Percentiles rank a stretch among this genome's conserved stretches.
phyloP scores from a whole-genome alignment of 2,797 vertebrate genomes.

The Anguilla marmorata region DNA sequence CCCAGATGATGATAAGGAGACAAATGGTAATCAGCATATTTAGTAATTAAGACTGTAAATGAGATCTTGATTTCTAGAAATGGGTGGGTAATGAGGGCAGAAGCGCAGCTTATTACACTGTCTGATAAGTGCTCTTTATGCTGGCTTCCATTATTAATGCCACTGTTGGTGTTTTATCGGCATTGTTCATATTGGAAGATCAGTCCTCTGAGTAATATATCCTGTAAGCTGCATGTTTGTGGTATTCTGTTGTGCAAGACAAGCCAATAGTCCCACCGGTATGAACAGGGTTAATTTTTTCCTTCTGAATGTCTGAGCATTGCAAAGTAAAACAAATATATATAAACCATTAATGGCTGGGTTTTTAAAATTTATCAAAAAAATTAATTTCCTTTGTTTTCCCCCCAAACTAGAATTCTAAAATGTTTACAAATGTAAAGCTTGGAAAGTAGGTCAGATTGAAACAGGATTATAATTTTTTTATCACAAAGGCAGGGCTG shows the following conservation, averaged over 20 bases:
- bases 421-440: slow-evolving; percentile 4
- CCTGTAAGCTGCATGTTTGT: not conserved
- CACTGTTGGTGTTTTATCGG: slow-evolving; percentile 32
- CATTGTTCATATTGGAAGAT: slow-evolving; percentile 3
- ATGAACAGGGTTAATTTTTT: not conserved
- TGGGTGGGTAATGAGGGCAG: slow-evolving; percentile 50
- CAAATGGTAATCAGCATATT: slow-evolving; percentile 60
- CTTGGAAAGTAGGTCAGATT: not conserved
- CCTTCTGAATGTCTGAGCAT: not conserved
- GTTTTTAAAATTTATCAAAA: not conserved
- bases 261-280: not conserved
- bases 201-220: not conserved
- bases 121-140: slow-evolving; percentile 58
- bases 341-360: not conserved
- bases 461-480: not conserved
- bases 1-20: slow-evolving; percentile 57
- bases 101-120: slow-evolving; percentile 60
- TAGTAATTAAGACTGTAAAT: slow-evolving; percentile 51
- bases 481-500: not conserved
- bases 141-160: slow-evolving; percentile 51
- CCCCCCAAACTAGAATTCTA: not conserved
- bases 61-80: slow-evolving; percentile 59
- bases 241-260: not conserved
- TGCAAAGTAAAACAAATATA: not conserved
- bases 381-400: not conserved